Base-by-base conservation (phyloP, 2,797 vertebrate species). In the Chelonia mydas region DNA sequence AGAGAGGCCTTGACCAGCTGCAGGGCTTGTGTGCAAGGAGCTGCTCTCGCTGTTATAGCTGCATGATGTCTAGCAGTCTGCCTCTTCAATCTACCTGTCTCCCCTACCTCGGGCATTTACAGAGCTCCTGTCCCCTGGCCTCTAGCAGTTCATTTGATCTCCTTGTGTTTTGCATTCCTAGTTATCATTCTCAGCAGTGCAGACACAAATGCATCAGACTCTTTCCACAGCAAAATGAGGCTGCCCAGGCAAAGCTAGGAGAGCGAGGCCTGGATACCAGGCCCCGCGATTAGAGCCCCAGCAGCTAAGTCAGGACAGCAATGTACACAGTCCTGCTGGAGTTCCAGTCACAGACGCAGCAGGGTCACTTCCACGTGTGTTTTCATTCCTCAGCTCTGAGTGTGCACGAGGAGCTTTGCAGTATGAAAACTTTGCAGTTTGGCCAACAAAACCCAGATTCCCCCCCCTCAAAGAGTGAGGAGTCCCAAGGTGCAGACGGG, bases 91-190 rank as follows among this genome's bases (percentile, higher is more conserved):
- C 25, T 28, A 15, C 61, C 61, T 10, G 7, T 19, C 61, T 65
- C 61, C 31, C 33, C 33, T n/a, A 7, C n/a, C 1, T 13, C 0
- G 1, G 74, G 37, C 1, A 0, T 11, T 65, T 1, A 0, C 21
- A 5, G 41, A n/a, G 21, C 47, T 4, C 27, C n/a, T 4, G 17
- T 45, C 27, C 82, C 16, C 47, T 7, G 0, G 1, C 11, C 27
- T 19, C 27, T 1, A 17, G 17, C n/a, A 37, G n/a, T 17, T 17
- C 31, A 17, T 31, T 57, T 61, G 59, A 19, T 3, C 19, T 12
- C 4, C 31, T 1, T 3, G 45, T 51, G 25, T 65, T 61, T 25
- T 25, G 28, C 50, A 6, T 12, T 5, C 47, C 13, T 3, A 1
- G 12, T 13, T 31, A 23, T 7, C 45, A 45, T 27, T 49, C 74